phyloP scores from a whole-genome alignment of 2,888 invertebrate genomes.

The Abscondita cerata region DNA sequence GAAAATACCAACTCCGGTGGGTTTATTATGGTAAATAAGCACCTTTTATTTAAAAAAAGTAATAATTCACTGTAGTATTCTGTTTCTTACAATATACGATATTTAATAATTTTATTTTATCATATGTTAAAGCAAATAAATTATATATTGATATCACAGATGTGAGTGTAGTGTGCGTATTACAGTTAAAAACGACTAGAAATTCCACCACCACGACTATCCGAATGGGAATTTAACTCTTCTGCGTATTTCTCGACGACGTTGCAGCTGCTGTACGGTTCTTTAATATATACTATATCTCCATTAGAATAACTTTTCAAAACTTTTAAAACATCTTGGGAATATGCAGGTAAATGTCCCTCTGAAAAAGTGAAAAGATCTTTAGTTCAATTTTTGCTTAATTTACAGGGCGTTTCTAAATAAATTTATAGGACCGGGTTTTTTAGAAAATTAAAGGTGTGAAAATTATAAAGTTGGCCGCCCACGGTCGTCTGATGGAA shows the following conservation, averaged over 20 bases:
- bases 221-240: conserved; percentile 71
- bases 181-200: conserved; percentile 67
- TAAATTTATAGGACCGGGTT: too few species aligned
- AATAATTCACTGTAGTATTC: conserved; percentile 10
- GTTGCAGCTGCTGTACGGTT: conserved; percentile 69
- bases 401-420: too few species aligned
- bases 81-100: conserved; percentile 11
- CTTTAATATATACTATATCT: conserved; percentile 47
- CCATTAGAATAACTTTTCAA: conserved; percentile 43
- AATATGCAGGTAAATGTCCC: conserved; percentile 52
- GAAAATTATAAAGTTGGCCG: too few species aligned
- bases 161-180: not conserved
- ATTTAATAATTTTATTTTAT: conserved; percentile 2
- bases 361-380: conserved; percentile 47
- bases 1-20: not conserved
- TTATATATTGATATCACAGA: not conserved
- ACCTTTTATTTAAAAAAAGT: conserved; percentile 15
- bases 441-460: too few species aligned
- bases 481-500: too few species aligned
- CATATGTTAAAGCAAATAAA: not conserved
- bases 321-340: conserved; percentile 48
- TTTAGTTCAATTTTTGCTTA: too few species aligned
- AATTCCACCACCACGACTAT: conserved; percentile 74
- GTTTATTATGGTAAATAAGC: conserved; percentile 11
- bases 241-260: conserved; percentile 71